Base-by-base conservation (phyloP, 2,797 vertebrate species). In the Acanthis flammea region DNA sequence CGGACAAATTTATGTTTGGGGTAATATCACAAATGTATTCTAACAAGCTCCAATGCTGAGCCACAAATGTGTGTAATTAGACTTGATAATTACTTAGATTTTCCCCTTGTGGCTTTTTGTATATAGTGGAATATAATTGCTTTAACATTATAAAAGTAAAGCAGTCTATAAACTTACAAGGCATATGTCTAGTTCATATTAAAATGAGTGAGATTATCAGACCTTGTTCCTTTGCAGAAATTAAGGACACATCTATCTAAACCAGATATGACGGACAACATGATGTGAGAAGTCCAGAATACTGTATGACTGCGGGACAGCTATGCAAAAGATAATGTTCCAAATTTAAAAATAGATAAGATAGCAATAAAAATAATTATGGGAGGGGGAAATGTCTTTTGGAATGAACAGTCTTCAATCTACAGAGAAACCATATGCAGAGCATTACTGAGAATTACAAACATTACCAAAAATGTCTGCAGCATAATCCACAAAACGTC, bases 61-160 rank as follows among this genome's bases (percentile, higher is more conserved):
- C 57, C 42, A 93, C 54, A 74, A 93, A 89, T 58, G 50, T 53
- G 14, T 65, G 82, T 83, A 76, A 93, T 83, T 85, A 85, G 71
- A 77, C 50, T 93, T 83, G 53, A 39, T 89, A 93, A 95, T 95
- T 77, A 85, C 58, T 72, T 85, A 65, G 44, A 81, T 92, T 91
- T 89, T 85, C 47, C 94, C 81, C 78, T 83, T 65, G 86, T 89
- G 92, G 80, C 57, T 89, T 92, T 95, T 83, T 83, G 61, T 72
- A 89, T 71, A 75, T 37, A 89, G 80, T 19, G 3, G 61, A 95
- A 85, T 85, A 51, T 80, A 94, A 94, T 31, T 93, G 86, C 65
- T 82, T 87, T 65, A 92, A 77, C 58, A 82, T 65, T 61, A 37
- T 54, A 72, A 50, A 83, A 94, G 61, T 83, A 55, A 87, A 87